Conservation (phyloP, 2,797 vertebrate genomes). For the Chromis chromis region DNA sequence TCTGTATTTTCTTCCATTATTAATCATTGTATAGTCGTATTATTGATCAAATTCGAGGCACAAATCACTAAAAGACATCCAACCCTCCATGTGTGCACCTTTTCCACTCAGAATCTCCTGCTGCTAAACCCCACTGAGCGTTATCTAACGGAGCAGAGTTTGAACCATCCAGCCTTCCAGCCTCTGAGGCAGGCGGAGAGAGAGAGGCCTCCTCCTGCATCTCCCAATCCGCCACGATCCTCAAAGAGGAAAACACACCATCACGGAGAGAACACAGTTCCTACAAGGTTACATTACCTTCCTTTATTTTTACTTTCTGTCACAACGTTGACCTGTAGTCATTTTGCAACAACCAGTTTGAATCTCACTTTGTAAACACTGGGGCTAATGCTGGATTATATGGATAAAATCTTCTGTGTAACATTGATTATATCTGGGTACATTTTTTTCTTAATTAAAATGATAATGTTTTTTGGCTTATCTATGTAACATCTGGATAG, state of each 20-base stretch:
- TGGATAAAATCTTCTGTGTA: background rate
- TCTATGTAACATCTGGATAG: no score
- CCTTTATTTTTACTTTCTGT: background rate
- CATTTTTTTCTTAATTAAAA: no score
- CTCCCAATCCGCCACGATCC: slow-evolving; percentile 91
- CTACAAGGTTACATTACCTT: slow-evolving; percentile 88
- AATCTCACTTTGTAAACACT: background rate
- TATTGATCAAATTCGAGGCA: background rate
- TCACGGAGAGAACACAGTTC: slow-evolving; percentile 94
- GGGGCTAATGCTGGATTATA: background rate
- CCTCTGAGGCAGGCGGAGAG: slow-evolving; percentile 94
- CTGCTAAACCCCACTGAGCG: slow-evolving; percentile 95
- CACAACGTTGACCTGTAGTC: background rate
- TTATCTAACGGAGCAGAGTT: slow-evolving; percentile 95
- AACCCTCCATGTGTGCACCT: background rate
- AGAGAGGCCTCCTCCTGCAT: slow-evolving; percentile 88
- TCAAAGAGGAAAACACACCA: slow-evolving; percentile 98
- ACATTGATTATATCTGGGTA: no score
- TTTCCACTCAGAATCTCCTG: slow-evolving; percentile 89
- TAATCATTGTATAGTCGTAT: background rate
- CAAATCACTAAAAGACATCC: background rate
- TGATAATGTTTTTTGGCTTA: no score
- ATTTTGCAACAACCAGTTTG: background rate
- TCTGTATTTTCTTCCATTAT: background rate
- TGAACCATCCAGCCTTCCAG: slow-evolving; percentile 98